phyloP scores from a whole-genome alignment of 2,888 invertebrate species.

The Polietes domitor region DNA sequence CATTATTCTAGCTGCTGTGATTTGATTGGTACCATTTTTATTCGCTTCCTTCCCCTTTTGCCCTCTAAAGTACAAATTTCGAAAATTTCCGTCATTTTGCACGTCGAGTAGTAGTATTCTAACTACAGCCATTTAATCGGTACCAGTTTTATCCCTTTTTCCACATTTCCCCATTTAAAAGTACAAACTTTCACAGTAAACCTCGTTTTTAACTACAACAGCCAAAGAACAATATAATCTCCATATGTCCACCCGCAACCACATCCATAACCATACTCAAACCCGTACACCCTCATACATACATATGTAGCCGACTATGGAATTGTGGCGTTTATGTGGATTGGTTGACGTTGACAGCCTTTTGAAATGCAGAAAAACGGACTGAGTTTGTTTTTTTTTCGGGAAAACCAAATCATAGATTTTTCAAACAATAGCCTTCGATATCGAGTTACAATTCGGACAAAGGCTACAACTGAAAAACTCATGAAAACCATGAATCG shows the following conservation, averaged over 20 bases:
- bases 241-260: neutral
- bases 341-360: slow-evolving; percentile 27
- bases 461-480: slow-evolving; percentile 2
- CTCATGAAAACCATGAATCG: neutral
- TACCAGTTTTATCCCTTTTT: too few relatives aligned
- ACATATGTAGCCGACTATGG: too few relatives aligned
- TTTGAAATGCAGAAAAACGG: neutral
- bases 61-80: too few relatives aligned
- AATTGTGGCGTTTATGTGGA: slow-evolving; percentile 2
- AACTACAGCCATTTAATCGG: too few relatives aligned
- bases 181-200: neutral
- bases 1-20: too few relatives aligned
- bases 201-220: neutral
- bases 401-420: neutral
- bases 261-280: too few relatives aligned
- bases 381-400: neutral
- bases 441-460: neutral
- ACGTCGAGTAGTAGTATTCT: too few relatives aligned
- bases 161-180: too few relatives aligned
- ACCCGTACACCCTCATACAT: too few relatives aligned
- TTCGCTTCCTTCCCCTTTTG: too few relatives aligned
- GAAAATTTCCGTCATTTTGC: too few relatives aligned
- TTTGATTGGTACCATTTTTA: too few relatives aligned
- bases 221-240: neutral
- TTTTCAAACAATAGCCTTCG: slow-evolving; percentile 23